Evolutionary conservation across 1,140 invertebrate species (phyloP).

Genomic region (Euura lappo): DNA sequence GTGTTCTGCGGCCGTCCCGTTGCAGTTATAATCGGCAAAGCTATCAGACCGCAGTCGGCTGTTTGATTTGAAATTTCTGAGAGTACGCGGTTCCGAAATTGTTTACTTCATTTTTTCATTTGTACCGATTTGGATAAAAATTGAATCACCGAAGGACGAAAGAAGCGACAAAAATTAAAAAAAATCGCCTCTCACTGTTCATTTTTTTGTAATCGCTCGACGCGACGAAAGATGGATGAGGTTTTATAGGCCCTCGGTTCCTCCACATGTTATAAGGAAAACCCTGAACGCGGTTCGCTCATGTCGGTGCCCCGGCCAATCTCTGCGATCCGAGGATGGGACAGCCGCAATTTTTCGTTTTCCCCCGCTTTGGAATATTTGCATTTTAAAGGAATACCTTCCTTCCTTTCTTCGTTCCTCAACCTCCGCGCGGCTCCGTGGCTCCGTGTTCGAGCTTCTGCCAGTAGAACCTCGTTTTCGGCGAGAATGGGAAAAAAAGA

Average conservation of each 20-base stretch:
- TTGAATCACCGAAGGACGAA: no score
- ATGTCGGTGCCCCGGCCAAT: slow-evolving; percentile 26
- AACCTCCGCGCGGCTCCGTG: neutral
- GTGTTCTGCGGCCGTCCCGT: neutral
- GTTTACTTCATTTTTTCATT: no score
- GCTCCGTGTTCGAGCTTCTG: neutral
- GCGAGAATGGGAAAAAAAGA: neutral
- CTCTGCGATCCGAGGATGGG: slow-evolving; percentile 34
- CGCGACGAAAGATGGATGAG: no score
- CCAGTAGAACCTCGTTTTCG: neutral
- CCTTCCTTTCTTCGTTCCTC: slow-evolving; percentile 23
- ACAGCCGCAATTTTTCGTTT: slow-evolving; percentile 40
- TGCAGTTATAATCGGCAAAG: neutral
- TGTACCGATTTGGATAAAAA: no score
- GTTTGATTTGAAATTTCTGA: no score
- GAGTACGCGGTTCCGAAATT: neutral
- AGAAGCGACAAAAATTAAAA: no score
- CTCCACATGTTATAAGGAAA: no score
- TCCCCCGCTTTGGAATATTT: slow-evolving; percentile 36
- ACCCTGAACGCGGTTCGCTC: neutral
- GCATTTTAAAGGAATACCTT: slow-evolving; percentile 50
- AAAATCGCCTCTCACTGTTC: no score
- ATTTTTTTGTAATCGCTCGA: no score
- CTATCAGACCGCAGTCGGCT: neutral
- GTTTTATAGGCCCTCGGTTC: no score